Percentiles rank a stretch among this genome's conserved stretches.
phyloP scores from a whole-genome alignment of 1,140 invertebrate species.

The Sinella curviseta region DNA sequence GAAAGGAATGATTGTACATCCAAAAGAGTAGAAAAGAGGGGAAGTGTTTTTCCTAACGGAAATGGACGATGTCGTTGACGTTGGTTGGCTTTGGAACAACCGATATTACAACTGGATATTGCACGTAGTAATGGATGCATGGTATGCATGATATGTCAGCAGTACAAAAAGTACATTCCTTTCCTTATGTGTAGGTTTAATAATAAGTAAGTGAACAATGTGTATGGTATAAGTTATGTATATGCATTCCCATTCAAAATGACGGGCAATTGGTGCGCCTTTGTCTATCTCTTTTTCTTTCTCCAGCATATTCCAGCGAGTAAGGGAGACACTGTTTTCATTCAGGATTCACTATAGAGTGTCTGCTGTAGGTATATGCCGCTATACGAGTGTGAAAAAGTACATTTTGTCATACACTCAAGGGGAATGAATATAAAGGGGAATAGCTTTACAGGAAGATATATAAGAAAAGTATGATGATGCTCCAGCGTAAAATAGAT shows the following conservation, averaged over 20 bases:
- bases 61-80: constrained; percentile 26
- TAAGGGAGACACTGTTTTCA: not conserved
- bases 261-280: constrained; percentile 20
- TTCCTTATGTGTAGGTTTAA: not conserved
- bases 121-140: constrained; percentile 6
- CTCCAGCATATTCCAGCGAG: not conserved
- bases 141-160: not conserved
- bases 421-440: not conserved
- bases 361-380: not conserved
- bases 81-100: constrained; percentile 14
- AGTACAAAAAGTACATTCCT: not conserved
- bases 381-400: not conserved
- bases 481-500: constrained; percentile 44
- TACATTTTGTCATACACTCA: not conserved
- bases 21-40: not conserved
- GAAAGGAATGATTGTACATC: not conserved
- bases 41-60: constrained; percentile 26
- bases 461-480: not conserved
- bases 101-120: constrained; percentile 7
- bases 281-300: not conserved
- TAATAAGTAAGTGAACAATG: not conserved
- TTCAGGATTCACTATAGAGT: not conserved
- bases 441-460: not conserved
- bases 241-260: not conserved
- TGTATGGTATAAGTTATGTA: not conserved